Evolutionary conservation across 2,113 vertebrate species (phyloP), one percentile per base, ranked within the genome.

Genomic region (Polypterus bichir): DNA sequence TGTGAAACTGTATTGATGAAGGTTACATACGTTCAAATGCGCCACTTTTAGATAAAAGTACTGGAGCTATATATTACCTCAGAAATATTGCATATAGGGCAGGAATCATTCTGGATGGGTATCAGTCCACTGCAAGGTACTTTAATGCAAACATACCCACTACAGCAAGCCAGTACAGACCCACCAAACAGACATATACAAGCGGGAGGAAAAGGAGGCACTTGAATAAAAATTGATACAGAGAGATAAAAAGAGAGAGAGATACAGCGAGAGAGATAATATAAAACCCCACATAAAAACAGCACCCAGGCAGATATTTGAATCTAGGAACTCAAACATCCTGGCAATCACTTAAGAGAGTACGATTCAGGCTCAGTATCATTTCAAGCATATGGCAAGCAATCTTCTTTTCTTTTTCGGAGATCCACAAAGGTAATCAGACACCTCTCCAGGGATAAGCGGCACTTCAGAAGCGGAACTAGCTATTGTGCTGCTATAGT

Each of bases 321-420:
- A 27, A 27, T 27, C 27, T 27, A 27, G 27, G 27, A 27, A 27
- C 27, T 27, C 27, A 27, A 27, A 27, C 27, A 27, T 27, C 27
- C 27, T 27, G 27, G 27, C 27, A 27, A 27, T 27, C 27, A 27
- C 27, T 27, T 27, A 27, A 27, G 27, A 77, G 76, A 76, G 75
- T 77, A 79, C 77, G 78, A 81, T 78, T 81, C 77, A 82, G 71
- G 8, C 27, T 6, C 66, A 62, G 78, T 80, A 80, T 83, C 73
- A 72, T 62, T 79, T 78, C 64, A 71, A 74, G 63, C 77, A 80
- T 78, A 81, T 80, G 78, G 77, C 71, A 72, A 63, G 71, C 77
- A 46, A 72, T 63, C 71, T 77, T 73, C 77, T 75, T 80, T 78
- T 80, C 71, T 66, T 73, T 77, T 79, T 77, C 73, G 77, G 72